Conservation (phyloP, 2,113 vertebrate genomes). For the Sinocyclocheilus rhinocerous region DNA sequence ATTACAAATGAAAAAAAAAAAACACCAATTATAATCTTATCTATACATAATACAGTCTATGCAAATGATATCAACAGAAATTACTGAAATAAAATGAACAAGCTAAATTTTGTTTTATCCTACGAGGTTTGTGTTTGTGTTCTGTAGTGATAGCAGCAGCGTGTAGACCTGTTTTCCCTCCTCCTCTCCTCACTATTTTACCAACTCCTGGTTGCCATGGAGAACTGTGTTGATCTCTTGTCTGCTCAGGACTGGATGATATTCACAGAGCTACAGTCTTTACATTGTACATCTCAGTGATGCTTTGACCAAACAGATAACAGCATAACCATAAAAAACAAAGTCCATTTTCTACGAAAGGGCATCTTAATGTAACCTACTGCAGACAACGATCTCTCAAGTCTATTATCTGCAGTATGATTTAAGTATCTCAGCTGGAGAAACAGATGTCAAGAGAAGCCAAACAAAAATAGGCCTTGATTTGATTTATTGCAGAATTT, state of each 20-base stretch:
- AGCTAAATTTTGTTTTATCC: background rate
- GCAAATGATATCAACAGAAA: background rate
- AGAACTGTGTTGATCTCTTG: conserved; percentile 61
- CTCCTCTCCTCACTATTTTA: conserved; percentile 43
- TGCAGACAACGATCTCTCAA: background rate
- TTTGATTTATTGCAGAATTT: background rate
- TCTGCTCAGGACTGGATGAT: background rate
- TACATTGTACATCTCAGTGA: background rate
- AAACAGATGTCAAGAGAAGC: background rate
- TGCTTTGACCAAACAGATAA: background rate
- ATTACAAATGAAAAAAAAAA: too few relatives aligned
- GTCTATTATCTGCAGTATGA: background rate
- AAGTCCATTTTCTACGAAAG: background rate
- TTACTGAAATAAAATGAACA: background rate
- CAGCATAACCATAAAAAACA: background rate
- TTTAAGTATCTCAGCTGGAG: background rate
- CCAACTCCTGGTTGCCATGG: conserved; percentile 63
- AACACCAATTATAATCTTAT: background rate
- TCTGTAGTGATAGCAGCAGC: conserved; percentile 18
- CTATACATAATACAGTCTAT: background rate
- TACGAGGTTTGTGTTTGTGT: conserved; percentile 5
- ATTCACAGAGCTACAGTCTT: background rate
- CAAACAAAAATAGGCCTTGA: background rate
- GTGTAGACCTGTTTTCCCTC: conserved; percentile 36
- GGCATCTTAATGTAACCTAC: background rate